A percentile compares a stretch with the other conserved stretches of the same genome.
These are phyloP conservation scores for Hirtodrosophila histrioides DNA, from an alignment of 2,888 invertebrate genomes.

Conservation along the genomic window DNA sequence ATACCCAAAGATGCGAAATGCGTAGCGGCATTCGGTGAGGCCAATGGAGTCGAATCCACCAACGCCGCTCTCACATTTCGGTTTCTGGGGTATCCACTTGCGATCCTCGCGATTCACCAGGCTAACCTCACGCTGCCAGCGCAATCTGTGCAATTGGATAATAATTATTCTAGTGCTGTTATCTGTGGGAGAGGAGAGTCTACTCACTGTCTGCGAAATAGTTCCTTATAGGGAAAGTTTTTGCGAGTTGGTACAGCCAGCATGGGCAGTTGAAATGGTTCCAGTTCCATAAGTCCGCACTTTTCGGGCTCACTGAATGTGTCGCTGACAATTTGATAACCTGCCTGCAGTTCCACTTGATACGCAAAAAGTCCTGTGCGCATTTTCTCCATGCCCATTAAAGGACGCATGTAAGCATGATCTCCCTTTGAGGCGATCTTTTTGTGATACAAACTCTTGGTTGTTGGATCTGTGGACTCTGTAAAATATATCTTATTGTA, in stretches of 20 bases:
- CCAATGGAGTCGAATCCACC: constrained; percentile 86
- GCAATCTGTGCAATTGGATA: constrained; percentile 83
- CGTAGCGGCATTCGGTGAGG: constrained; percentile 86
- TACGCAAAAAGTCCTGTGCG: constrained; percentile 86
- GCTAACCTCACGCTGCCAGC: constrained; percentile 87
- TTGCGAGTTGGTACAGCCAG: constrained; percentile 86
- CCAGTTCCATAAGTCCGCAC: constrained; percentile 87
- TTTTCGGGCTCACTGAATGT: constrained; percentile 88
- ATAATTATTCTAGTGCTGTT: neutral
- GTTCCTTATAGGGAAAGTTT: constrained; percentile 86
- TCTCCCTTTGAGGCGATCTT: constrained; percentile 86
- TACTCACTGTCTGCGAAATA: constrained; percentile 84
- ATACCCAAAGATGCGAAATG: constrained; percentile 83
- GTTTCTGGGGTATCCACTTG: constrained; percentile 86
- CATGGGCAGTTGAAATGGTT: constrained; percentile 86
- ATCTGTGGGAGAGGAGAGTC: no score
- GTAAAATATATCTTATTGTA: constrained; percentile 87
- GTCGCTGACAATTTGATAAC: constrained; percentile 87
- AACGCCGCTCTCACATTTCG: constrained; percentile 85
- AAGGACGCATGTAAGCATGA: constrained; percentile 85
- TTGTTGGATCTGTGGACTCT: constrained; percentile 86
- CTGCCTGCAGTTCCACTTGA: constrained; percentile 87
- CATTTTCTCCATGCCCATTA: constrained; percentile 86
- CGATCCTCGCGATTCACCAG: constrained; percentile 85
- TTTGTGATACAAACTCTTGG: constrained; percentile 85